A percentile compares a stretch with the other conserved stretches of the same genome.
Evolutionary conservation across 2,113 vertebrate species (phyloP).

Genomic region (Garra rufa): DNA sequence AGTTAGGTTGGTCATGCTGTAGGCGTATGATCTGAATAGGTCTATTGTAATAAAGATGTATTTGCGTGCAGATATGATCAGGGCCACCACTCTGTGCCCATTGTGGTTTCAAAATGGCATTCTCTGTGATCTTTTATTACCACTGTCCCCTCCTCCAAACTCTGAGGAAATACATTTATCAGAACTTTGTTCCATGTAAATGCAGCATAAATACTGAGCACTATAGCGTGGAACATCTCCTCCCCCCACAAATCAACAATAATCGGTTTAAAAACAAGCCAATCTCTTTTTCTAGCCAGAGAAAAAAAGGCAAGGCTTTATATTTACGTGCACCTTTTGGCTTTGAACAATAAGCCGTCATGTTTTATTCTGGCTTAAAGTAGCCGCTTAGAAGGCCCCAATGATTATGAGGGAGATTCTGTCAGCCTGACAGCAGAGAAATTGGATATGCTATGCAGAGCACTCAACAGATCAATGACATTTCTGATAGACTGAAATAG

Average conservation of each 20-base stretch:
- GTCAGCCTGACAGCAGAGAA: conserved; percentile 18
- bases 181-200: background rate
- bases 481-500: conserved; percentile 5
- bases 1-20: conserved; percentile 14
- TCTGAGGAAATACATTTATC: background rate
- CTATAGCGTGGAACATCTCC: background rate
- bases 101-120: conserved; percentile 59
- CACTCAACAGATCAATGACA: conserved; percentile 14
- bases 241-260: background rate
- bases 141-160: background rate
- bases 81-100: conserved; percentile 51
- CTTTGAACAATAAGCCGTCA: background rate
- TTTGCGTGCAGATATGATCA: conserved; percentile 54
- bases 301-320: background rate
- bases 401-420: conserved; percentile 12
- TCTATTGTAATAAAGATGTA: conserved; percentile 49
- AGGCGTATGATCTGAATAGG: conserved; percentile 39
- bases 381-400: background rate
- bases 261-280: background rate
- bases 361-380: background rate
- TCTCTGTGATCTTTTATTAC: conserved; percentile 33
- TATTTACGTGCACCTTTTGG: no score
- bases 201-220: background rate
- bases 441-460: background rate
- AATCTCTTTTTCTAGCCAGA: background rate